Evolutionary conservation across 2,888 invertebrate species (phyloP).

Genomic region (Amiota mariae): DNA sequence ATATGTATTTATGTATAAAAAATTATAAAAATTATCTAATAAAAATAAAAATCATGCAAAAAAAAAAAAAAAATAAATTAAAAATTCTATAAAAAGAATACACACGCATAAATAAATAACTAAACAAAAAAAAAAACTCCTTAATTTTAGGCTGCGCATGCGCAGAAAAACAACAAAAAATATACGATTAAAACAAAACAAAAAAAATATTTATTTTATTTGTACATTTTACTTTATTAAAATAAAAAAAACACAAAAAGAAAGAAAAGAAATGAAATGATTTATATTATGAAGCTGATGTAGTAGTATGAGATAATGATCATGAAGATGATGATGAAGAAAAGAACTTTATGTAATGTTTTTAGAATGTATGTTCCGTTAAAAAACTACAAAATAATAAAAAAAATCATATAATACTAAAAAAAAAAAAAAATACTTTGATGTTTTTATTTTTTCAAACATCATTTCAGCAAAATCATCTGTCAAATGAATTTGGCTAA

Average conservation of each 20-base stretch:
- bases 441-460: constrained; percentile 16
- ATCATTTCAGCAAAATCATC: no score
- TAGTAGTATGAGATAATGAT: constrained; percentile 17
- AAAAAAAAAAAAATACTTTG: constrained; percentile 42
- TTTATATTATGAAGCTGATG: constrained; percentile 35
- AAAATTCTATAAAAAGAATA: constrained; percentile 24
- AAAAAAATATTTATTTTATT: constrained; percentile 69
- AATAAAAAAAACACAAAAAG: constrained; percentile 52
- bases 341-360: constrained; percentile 67
- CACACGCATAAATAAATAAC: constrained; percentile 16
- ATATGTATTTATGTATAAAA: constrained; percentile 32
- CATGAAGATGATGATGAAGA: constrained; percentile 35
- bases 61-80: constrained; percentile 12
- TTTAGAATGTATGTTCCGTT: constrained; percentile 69
- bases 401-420: constrained; percentile 70
- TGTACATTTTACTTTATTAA: constrained; percentile 69
- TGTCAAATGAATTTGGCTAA: not conserved
- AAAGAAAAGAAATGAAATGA: constrained; percentile 29
- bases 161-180: constrained; percentile 22
- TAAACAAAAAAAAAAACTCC: constrained; percentile 22
- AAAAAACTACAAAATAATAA: constrained; percentile 66
- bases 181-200: constrained; percentile 20
- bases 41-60: not conserved
- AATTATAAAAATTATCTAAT: constrained; percentile 41
- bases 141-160: constrained; percentile 22